Evolutionary conservation across 2,888 invertebrate species (phyloP), one percentile per base, ranked within the genome.

Genomic region (Eucera pruinosa): DNA sequence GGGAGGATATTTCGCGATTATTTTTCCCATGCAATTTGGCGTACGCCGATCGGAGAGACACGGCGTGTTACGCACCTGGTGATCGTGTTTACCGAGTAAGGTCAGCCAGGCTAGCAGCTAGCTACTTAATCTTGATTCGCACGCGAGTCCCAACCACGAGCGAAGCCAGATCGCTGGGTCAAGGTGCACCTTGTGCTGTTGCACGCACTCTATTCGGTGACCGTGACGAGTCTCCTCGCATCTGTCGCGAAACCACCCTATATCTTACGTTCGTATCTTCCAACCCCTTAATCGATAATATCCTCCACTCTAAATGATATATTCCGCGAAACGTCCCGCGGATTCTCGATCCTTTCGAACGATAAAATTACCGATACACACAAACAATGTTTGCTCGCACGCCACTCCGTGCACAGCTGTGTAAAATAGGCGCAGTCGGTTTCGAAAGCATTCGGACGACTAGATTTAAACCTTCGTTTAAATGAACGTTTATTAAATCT

Each of bases 121-220:
- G 85, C 86, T 86, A 84, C 87, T 88, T 89, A 90, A 92, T 92
- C 92, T 91, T 88, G 91, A 92, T 91, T 90, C 88, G 83, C 91
- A 92, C 91, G 92, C 91, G 88, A 91, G 88, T 87, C 87, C 86
- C 83, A 73, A 47, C 85, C 84, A 57, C 83, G 80, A 78, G 81
- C 72, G 75, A 84, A 89, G 87, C 88, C 87, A 82, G 87, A 88
- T 88, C 83, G 85, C 78, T 86, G 87, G 91, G 91, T 91, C 91
- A 91, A 90, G 91, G 91, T 89, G 86, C 86, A 85, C 68, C 57
- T 54, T 62, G 73, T 80, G 80, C 82, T 78, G 80, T 72, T 82
- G 83, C 86, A 85, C 80, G 85, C 87, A 84, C 78, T 74, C 30
- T 36, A 33, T 74, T 73, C 73, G 61, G 27, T 66, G 61, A 50